Conservation (phyloP, 2,113 vertebrate species). For the Heterocephalus glaber region DNA sequence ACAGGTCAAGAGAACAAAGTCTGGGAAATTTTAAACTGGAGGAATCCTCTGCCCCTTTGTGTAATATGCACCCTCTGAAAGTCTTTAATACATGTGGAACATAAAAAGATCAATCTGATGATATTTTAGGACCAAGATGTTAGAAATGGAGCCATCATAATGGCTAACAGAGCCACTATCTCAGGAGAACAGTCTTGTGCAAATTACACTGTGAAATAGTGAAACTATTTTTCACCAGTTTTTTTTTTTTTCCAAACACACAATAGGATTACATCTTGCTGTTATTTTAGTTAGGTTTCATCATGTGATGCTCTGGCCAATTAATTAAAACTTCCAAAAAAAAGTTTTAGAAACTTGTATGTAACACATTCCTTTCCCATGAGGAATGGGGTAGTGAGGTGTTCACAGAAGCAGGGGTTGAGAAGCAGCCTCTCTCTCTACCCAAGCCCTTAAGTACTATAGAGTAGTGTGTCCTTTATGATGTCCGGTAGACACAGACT, state of each 20-base stretch:
- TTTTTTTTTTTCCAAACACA: background rate
- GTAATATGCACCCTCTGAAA: background rate
- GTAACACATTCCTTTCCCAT: background rate
- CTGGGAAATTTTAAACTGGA: background rate
- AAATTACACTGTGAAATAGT: background rate
- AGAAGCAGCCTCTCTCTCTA: background rate
- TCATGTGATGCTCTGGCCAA: background rate
- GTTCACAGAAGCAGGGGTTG: background rate
- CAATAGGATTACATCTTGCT: background rate
- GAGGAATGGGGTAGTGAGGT: too few species aligned
- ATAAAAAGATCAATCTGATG: background rate
- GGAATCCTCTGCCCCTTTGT: background rate
- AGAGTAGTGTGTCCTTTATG: background rate
- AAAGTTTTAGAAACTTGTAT: background rate
- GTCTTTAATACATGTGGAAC: background rate
- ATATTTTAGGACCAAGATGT: background rate
- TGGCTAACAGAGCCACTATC: background rate
- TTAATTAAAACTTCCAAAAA: constrained; percentile 2
- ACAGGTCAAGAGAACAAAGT: background rate
- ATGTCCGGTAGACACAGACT: background rate
- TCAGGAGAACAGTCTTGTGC: background rate
- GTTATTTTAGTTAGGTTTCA: background rate
- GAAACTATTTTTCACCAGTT: background rate
- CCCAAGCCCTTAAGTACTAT: background rate
- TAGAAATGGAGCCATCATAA: background rate